phyloP scores from a whole-genome alignment of 2,113 vertebrate genomes.

The Melanerpes formicivorus region DNA sequence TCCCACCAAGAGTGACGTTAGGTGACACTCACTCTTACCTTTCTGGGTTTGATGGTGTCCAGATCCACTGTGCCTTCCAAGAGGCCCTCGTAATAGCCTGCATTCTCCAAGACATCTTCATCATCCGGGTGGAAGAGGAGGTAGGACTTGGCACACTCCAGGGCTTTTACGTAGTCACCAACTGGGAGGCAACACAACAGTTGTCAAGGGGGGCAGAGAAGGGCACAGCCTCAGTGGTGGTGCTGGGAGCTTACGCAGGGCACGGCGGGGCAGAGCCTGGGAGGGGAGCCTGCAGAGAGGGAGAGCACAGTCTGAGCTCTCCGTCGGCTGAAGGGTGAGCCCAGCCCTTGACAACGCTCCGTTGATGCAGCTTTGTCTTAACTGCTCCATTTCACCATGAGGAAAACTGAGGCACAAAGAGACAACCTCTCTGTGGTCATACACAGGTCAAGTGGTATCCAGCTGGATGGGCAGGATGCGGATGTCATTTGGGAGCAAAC shows the following conservation, averaged over 20 bases:
- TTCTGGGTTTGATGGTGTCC: conserved; percentile 74
- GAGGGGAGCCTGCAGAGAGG: background rate
- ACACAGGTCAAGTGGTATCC: background rate
- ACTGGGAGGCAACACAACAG: conserved; percentile 71
- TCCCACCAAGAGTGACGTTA: background rate
- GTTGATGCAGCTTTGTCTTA: background rate
- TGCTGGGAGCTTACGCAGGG: background rate
- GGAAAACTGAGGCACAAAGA: background rate
- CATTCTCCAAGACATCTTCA: conserved; percentile 88
- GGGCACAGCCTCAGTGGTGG: fast-evolving
- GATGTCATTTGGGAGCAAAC: background rate
- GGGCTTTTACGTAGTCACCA: conserved; percentile 79
- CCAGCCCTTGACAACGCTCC: background rate
- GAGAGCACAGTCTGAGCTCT: background rate
- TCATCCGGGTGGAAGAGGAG: conserved; percentile 89
- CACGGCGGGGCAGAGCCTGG: background rate
- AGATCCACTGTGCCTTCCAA: conserved; percentile 76
- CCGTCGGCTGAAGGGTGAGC: background rate
- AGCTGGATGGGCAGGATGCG: background rate
- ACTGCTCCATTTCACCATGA: background rate
- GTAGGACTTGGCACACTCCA: conserved; percentile 88
- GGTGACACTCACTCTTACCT: conserved; percentile 63
- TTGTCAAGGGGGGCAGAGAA: background rate
- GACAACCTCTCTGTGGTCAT: background rate
- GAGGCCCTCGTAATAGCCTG: conserved; percentile 82